Base-by-base conservation (phyloP, 2,888 invertebrate species). In the Erpobdella octoculata region DNA sequence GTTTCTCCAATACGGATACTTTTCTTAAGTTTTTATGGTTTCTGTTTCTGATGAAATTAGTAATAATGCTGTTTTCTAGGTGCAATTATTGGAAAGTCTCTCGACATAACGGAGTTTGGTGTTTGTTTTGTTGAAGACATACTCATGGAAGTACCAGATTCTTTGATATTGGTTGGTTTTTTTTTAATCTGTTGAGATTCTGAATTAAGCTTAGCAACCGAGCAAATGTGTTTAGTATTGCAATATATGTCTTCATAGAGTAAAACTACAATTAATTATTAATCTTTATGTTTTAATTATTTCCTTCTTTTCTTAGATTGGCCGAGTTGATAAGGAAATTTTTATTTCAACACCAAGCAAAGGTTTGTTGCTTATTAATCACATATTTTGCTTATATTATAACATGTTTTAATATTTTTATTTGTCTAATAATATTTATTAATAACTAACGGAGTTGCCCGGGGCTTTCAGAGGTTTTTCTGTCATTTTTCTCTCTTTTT, bases 41-140 rank as follows among this genome's bases (percentile, higher is more conserved):
- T 18, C 4, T 33, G 18, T 21, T 15, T 33, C 18, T 18, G 33
- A 12, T 3, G 25, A 58, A 58, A 28, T n/a, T 31, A 2, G n/a
- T 25, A 28, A 2, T 25, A 59, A 25, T 59, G 31, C 21, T 59
- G n/a, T 18, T 25, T 1, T 59, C 33, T 33, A 25, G n/a, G n/a
- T n/a, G n/a, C n/a, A n/a, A 36, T 33, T 18, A 31, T 21, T 53
- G 85, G 85, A 78, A 83, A 81, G 76, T 81, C 83, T 3, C 88
- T 89, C 86, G 89, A 90, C 76, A 88, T 92, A 0, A 88, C 89
- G 0, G 92, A 93, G 81, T 95, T 94, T 80, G 94, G 94, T 0
- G 88, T 93, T 9, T 92, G 92, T 80, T 80, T 78, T 68, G 64
- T 82, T 28, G 87, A 88, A 31, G 96, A 96, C 83, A 87, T 96